Percentiles rank a stretch among this genome's conserved stretches.
These are phyloP conservation scores for Amphipoea lucens DNA, from an alignment of 2,888 invertebrate genomes.

Conservation along the genomic window DNA sequence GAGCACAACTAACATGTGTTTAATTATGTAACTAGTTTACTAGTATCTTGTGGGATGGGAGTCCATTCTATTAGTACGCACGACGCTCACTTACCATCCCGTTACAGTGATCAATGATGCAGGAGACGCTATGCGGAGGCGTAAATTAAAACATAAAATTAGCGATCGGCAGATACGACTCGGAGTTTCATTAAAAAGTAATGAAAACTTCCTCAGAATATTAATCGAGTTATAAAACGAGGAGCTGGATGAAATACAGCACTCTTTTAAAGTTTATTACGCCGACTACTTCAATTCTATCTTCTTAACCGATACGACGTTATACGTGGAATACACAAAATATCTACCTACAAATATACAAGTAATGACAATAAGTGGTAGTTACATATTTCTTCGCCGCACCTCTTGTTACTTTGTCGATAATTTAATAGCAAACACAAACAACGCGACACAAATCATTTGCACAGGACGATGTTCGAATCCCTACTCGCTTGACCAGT, in stretches of 20 bases:
- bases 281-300: slow-evolving; percentile 39
- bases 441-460: slow-evolving; percentile 70
- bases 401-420: slow-evolving; percentile 66
- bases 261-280: slow-evolving; percentile 60
- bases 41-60: background rate
- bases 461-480: slow-evolving; percentile 62
- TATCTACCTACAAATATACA: slow-evolving; percentile 53
- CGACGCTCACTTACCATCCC: slow-evolving; percentile 67
- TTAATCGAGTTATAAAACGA: slow-evolving; percentile 79
- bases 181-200: slow-evolving; percentile 84
- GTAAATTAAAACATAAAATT: slow-evolving; percentile 86
- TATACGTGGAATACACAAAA: slow-evolving; percentile 34
- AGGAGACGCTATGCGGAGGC: slow-evolving; percentile 73
- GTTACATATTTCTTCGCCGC: slow-evolving; percentile 65
- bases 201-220: slow-evolving; percentile 83
- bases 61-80: slow-evolving; percentile 44
- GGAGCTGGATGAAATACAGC: slow-evolving; percentile 66
- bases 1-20: background rate
- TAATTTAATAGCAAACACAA: slow-evolving; percentile 71
- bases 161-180: slow-evolving; percentile 81
- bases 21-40: background rate
- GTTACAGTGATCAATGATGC: slow-evolving; percentile 78
- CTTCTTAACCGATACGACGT: slow-evolving; percentile 17
- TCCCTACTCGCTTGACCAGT: slow-evolving; percentile 65
- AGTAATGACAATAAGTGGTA: slow-evolving; percentile 65